Base-by-base conservation (phyloP, 2,113 vertebrate genomes). In the Cairina moschata region DNA sequence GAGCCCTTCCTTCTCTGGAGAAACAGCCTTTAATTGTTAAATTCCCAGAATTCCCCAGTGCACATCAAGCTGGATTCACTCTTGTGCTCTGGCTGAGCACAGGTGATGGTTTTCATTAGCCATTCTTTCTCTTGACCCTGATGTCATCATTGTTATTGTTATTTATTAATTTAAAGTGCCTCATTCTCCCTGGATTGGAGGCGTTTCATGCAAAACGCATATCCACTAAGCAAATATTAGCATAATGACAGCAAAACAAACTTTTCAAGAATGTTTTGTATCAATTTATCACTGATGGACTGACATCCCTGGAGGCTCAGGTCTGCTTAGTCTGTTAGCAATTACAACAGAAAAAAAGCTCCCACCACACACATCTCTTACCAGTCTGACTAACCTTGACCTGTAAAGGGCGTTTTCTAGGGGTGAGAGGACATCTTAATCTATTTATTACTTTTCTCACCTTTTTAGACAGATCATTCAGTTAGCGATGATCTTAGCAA, bases 101-200 rank as follows among this genome's bases (percentile, higher is more conserved):
- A 90, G 86, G 86, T 97, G 95, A 91, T 65, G n/a, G 31, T 89
- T 95, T 96, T 89, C 94, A 96, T 96, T 95, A 97, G 32, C 83
- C 32, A 62, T 80, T 89, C 86, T 80, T 94, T 95, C 88, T 91
- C 86, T 93, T 95, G 90, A 96, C 90, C 95, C 90, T 86, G 63
- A 91, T 95, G 63, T 96, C 95, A 86, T 94, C 17, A 54, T 82
- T 95, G 94, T 96, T 96, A 65, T 81, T 88, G 44, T 96, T 95
- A 95, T 97, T 96, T 96, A 95, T 97, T 95, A 93, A 96, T 95
- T 96, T 96, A 93, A 89, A 90, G 55, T 92, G 34, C 52, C 46
- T 83, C 83, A 17, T 50, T 97, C 46, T 72, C 36, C 16, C 40
- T 31, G 75, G 58, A 97, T 80, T 60, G 85, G 36, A 77, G 62